Evolutionary conservation across 2,888 invertebrate species (phyloP), one percentile per base, ranked within the genome.

Genomic region (Macrosiphum euphorbiae): DNA sequence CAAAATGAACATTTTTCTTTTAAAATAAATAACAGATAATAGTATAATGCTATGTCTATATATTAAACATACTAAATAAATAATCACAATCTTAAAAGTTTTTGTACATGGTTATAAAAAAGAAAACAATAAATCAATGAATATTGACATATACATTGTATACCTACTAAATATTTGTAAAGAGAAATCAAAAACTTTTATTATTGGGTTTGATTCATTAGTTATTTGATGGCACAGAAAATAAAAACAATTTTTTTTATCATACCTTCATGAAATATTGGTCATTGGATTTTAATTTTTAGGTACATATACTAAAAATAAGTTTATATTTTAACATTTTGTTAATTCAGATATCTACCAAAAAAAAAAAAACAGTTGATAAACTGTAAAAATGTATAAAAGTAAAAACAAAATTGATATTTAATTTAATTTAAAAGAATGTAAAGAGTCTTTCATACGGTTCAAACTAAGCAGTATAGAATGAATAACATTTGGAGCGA

Each of bases 391-490:
- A 67, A 67, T 35, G 8, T 35, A 92, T 20, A 78, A n/a, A 78
- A 78, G 1, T 78, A 78, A 78, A 78, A 78, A 16, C n/a, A 78
- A 78, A 35, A 78, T 78, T 78, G 20, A 78, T 35, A 35, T 78
- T 94, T 50, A 90, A 44, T 89, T 47, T 26, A 84, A n/a, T 61
- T 90, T 28, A 47, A 94, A 85, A 35, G 61, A 93, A 16, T 86
- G 35, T 8, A 90, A 50, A 90, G 89, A 78, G 7, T 86, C 50
- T 61, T 86, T 94, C 41, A 94, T 41, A 50, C 24, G 35, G 50
- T 94, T 84, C 28, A 94, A 90, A 28, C 50, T 90, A n/a, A 24
- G 86, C 24, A 90, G 7, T 10, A 61, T 28, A 3, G 86, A 85
- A 5, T 28, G 7, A 55, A 93, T n/a, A 61, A 47, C 55, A 50